These are phyloP conservation scores for Sciurus carolinensis DNA, from an alignment of 2,797 vertebrate species.

Conservation along the genomic window DNA sequence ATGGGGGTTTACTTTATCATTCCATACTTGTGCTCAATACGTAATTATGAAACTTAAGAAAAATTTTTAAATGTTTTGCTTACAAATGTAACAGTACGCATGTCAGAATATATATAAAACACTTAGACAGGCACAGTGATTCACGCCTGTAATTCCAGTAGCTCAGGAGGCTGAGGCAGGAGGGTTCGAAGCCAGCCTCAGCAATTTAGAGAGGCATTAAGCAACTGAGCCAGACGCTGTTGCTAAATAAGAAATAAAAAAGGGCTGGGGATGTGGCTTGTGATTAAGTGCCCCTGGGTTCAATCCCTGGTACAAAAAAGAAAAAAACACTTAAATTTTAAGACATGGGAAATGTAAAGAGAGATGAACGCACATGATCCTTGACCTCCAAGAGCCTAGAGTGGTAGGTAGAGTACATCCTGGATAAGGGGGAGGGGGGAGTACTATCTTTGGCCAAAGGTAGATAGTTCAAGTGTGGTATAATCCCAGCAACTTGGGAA, in stretches of 20 bases:
- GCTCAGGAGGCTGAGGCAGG: too few relatives aligned
- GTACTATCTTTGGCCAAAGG: conserved; percentile 28
- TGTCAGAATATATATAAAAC: neutral
- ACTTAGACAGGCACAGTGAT: neutral
- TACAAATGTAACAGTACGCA: neutral
- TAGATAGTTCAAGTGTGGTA: conserved; percentile 1
- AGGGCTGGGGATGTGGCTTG: too few relatives aligned
- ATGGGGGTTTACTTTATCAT: neutral
- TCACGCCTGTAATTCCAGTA: too few relatives aligned
- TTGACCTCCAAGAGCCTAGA: neutral
- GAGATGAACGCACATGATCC: conserved; percentile 36
- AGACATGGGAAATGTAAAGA: conserved; percentile 29
- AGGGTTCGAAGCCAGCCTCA: too few relatives aligned
- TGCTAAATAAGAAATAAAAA: too few relatives aligned
- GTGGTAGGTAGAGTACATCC: neutral
- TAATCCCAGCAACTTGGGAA: neutral
- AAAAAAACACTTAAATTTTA: neutral
- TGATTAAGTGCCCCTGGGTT: too few relatives aligned
- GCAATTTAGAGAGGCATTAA: too few relatives aligned
- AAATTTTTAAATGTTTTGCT: neutral
- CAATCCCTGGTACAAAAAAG: too few relatives aligned
- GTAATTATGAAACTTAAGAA: neutral
- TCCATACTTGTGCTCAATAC: neutral
- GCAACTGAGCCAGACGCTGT: too few relatives aligned
- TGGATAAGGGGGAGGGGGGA: neutral